Evolutionary conservation across 2,797 vertebrate species (phyloP), one percentile per base, ranked within the genome.

Genomic region (Macropus fuliginosus): DNA sequence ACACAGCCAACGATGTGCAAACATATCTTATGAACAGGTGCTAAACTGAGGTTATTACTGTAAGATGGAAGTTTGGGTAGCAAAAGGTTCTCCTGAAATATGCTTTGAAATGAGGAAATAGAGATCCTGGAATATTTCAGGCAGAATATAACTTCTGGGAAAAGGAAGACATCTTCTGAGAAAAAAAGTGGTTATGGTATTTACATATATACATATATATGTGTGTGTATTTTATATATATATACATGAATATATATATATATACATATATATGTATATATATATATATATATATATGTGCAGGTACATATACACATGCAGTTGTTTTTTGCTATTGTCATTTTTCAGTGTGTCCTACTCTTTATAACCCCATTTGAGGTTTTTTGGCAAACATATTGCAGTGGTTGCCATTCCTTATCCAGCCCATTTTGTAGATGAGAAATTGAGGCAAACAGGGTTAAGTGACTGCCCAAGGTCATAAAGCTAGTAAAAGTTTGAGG

Each of bases 41-140:
- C 97, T 98, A 98, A 98, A 97, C 96, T 97, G 96, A 95, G 96
- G 95, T 97, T 95, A 97, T 50, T 95, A 66, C 54, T 94, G 46
- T 56, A 96, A 97, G 94, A 95, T 93, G 90, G 95, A 95, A 94
- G 57, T 62, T 96, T 97, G 96, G 91, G 96, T 95, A 96, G 87
- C 18, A 97, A 97, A 98, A 93, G 92, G 87, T 66, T 96, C 55
- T 27, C 92, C 34, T 46, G 95, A 92, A 18, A n/a, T 90, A 3
- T n/a, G 89, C 27, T 94, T 93, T 97, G 52, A 94, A 96, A 59
- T 6, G 91, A 95, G 56, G 91, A 56, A 93, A 91, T 28, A 40
- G 91, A 13, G 27, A 59, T 91, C 59, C 92, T n/a, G 55, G 92
- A 90, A 66, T 94, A 2, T 55, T 96, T 46, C 55, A 95, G 55